A percentile compares a stretch with the other conserved stretches of the same genome.
phyloP scores from a whole-genome alignment of 2,797 vertebrate genomes.

The Lepus townsendii region DNA sequence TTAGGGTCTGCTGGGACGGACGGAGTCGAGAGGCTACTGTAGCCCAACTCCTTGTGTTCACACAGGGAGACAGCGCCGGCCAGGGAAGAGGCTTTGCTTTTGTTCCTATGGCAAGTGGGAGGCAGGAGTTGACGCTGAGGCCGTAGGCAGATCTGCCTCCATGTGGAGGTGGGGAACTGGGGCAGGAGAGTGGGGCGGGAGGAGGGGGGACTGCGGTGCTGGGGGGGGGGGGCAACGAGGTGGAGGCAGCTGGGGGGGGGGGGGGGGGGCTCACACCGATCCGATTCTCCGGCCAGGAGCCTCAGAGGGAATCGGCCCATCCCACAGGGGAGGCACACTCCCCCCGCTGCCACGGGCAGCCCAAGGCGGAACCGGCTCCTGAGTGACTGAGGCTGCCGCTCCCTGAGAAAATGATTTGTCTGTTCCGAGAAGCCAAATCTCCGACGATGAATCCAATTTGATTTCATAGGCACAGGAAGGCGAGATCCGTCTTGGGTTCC shows the following conservation, averaged over 20 bases:
- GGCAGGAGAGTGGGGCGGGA: not conserved
- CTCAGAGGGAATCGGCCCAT: slow-evolving; percentile 30
- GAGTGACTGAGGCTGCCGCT: slow-evolving; percentile 61
- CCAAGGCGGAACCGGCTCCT: slow-evolving; percentile 28
- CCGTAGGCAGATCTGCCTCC: not conserved
- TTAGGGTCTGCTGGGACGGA: not conserved
- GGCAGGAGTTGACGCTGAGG: not conserved
- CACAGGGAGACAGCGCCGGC: not conserved
- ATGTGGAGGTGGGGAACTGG: not conserved
- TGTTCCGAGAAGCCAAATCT: slow-evolving; percentile 80
- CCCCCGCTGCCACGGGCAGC: not conserved
- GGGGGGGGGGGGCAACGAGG: not conserved
- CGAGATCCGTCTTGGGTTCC: slow-evolving; percentile 84
- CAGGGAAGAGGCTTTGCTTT: not conserved
- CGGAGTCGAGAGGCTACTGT: not conserved
- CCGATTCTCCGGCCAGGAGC: not conserved
- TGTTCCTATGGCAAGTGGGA: not conserved
- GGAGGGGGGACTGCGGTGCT: not conserved
- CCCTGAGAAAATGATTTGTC: slow-evolving; percentile 77
- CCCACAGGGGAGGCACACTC: not conserved
- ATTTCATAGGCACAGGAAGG: slow-evolving; percentile 86
- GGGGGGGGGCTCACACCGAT: not conserved
- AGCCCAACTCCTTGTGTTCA: not conserved
- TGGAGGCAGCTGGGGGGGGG: not conserved
- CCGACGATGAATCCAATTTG: slow-evolving; percentile 84